Evolutionary conservation across 2,888 invertebrate genomes (phyloP), one percentile per base, ranked within the genome.

Genomic region (Drosophila histrio): DNA sequence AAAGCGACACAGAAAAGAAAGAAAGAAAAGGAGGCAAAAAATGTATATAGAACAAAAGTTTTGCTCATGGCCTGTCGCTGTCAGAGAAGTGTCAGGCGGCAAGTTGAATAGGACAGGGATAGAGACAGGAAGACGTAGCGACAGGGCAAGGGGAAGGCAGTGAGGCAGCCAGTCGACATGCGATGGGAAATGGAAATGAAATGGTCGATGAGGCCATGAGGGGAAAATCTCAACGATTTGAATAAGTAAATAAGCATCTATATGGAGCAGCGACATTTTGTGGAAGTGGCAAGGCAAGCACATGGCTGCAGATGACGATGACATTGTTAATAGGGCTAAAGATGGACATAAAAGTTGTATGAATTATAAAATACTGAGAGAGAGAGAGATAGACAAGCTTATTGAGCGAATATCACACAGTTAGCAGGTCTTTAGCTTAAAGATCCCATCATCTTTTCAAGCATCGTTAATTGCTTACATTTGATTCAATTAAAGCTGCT

Each of bases 71-170:
- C 70, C 78, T 89, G 83, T 85, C 83, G 83, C 83, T 81, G 89
- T 89, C 89, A 89, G 74, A 88, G 86, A 85, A 89, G 88, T 89
- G 89, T 90, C 90, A 89, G 88, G 79, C 89, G 87, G 85, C 84
- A 87, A 84, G 85, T 84, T 84, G 83, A 86, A 82, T 81, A 72
- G 74, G 74, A 72, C 75, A 75, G 72, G 72, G 74, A 71, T 66
- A 62, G 74, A 67, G 76, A 71, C 61, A 61, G 54, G 54, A 38
- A 46, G 53, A 26, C 39, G 19, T 58, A 15, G 30, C 7, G 9
- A n/a, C 7, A 26, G 26, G 17, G 30, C 0, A 1, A 50, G 32
- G 46, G 34, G 15, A 41, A 52, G 39, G 46, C 50, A 36, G n/a
- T n/a, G n/a, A n/a, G 57, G 58, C 36, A 49, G 61, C 22, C 53